Percentiles rank a stretch among this genome's conserved stretches.
Conservation (phyloP, 2,888 invertebrate species). For the Cheilosia vernalis region DNA sequence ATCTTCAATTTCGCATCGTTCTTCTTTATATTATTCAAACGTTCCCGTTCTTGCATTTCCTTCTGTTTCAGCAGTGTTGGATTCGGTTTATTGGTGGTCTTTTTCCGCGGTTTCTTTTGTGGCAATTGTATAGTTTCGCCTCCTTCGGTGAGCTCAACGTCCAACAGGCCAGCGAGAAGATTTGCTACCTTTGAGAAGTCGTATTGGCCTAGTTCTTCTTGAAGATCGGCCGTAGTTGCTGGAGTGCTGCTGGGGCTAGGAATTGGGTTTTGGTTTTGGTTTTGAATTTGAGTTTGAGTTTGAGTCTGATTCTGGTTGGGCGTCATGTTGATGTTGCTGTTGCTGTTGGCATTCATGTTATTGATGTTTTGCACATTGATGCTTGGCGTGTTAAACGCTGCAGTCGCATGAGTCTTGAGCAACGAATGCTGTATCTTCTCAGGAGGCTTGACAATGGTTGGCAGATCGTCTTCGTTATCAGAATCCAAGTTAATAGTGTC, state of each 20-base stretch:
- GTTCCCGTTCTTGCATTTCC: conserved; percentile 79
- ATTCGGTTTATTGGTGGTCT: conserved; percentile 82
- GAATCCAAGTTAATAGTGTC: conserved; percentile 82
- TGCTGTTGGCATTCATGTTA: too few species aligned
- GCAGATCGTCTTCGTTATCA: conserved; percentile 81
- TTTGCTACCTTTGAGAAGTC: conserved; percentile 78
- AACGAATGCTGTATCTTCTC: conserved; percentile 36
- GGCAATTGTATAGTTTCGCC: conserved; percentile 10
- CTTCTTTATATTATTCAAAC: conserved; percentile 80
- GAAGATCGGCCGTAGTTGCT: conserved; percentile 28
- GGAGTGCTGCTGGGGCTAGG: conserved; percentile 17
- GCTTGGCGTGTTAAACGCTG: conserved; percentile 27
- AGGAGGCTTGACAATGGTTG: conserved; percentile 5
- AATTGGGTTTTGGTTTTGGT: conserved; percentile 15
- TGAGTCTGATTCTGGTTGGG: conserved; percentile 43
- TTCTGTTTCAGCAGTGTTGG: conserved; percentile 81
- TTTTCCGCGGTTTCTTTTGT: conserved; percentile 82
- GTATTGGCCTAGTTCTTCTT: conserved; percentile 67
- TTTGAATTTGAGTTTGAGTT: background rate
- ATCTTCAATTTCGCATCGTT: conserved; percentile 81
- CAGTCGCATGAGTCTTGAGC: conserved; percentile 66
- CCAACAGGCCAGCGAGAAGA: conserved; percentile 81
- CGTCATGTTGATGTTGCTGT: too few species aligned
- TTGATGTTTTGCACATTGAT: background rate
- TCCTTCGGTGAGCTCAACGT: conserved; percentile 80